Conservation (phyloP, 2,113 vertebrate species). For the Brachyhypopomus gauderio region DNA sequence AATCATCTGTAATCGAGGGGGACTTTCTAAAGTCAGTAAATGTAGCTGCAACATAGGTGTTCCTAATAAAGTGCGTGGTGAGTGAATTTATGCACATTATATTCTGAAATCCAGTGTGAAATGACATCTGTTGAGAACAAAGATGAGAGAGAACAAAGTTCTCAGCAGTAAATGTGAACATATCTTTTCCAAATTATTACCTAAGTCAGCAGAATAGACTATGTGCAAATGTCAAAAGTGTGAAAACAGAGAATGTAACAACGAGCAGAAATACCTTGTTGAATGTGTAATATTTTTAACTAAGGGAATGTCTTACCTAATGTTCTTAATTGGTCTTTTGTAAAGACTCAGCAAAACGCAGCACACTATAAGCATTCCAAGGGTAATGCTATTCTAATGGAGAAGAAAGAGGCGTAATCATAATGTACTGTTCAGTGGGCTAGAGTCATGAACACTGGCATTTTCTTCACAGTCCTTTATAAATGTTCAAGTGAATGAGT, state of each 20-base stretch:
- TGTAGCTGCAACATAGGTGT: too few species aligned
- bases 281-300: too few species aligned
- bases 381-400: background rate
- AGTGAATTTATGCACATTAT: too few species aligned
- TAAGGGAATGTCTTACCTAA: background rate
- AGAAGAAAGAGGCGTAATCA: background rate
- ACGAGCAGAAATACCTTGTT: too few species aligned
- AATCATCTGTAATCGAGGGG: too few species aligned
- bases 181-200: too few species aligned
- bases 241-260: background rate
- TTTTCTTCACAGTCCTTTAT: constrained; percentile 20
- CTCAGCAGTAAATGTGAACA: too few species aligned
- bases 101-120: too few species aligned
- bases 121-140: too few species aligned
- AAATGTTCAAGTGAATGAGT: constrained; percentile 27
- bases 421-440: constrained; percentile 3
- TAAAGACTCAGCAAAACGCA: background rate
- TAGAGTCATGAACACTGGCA: constrained; percentile 22
- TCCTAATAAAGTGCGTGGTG: too few species aligned
- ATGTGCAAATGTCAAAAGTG: constrained; percentile 16
- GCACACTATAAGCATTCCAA: background rate
- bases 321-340: constrained; percentile 13
- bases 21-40: too few species aligned
- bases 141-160: too few species aligned
- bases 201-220: background rate